Evolutionary conservation across 2,113 vertebrate species (phyloP).

Genomic region (Oryzias javanicus): DNA sequence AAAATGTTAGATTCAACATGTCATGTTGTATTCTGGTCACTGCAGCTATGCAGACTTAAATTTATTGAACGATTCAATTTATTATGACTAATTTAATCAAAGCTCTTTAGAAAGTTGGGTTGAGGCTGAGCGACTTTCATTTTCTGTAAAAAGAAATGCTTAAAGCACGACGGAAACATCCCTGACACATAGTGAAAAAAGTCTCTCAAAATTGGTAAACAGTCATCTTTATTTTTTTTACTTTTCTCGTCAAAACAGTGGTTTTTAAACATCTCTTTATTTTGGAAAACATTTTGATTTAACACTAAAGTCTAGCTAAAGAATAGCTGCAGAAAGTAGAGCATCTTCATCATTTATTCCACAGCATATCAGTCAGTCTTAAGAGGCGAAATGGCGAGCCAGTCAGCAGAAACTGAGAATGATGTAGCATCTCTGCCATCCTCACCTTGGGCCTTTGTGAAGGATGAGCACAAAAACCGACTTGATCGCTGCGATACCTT

Average conservation of each 20-base stretch:
- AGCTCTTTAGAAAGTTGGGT: conserved; percentile 33
- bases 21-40: conserved; percentile 46
- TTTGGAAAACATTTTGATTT: conserved; percentile 28
- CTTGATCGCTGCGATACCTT: not conserved
- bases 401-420: conserved; percentile 40
- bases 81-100: conserved; percentile 58
- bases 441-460: conserved; percentile 16
- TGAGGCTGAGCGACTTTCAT: conserved; percentile 31
- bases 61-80: conserved; percentile 37
- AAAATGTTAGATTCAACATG: conserved; percentile 42
- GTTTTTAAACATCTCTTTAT: conserved; percentile 24
- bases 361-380: conserved; percentile 34
- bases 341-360: conserved; percentile 37
- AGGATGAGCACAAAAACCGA: conserved; percentile 10
- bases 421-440: conserved; percentile 41
- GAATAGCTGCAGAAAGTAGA: conserved; percentile 38
- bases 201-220: conserved; percentile 16
- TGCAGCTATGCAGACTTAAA: conserved; percentile 31
- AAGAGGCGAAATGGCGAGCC: conserved; percentile 57
- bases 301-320: conserved; percentile 20
- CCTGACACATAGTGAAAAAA: conserved; percentile 8
- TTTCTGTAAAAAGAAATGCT: conserved; percentile 24
- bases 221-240: conserved; percentile 17
- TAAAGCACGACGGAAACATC: conserved; percentile 21
- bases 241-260: conserved; percentile 10